phyloP scores from a whole-genome alignment of 2,113 vertebrate species.

The Eclectus roratus region DNA sequence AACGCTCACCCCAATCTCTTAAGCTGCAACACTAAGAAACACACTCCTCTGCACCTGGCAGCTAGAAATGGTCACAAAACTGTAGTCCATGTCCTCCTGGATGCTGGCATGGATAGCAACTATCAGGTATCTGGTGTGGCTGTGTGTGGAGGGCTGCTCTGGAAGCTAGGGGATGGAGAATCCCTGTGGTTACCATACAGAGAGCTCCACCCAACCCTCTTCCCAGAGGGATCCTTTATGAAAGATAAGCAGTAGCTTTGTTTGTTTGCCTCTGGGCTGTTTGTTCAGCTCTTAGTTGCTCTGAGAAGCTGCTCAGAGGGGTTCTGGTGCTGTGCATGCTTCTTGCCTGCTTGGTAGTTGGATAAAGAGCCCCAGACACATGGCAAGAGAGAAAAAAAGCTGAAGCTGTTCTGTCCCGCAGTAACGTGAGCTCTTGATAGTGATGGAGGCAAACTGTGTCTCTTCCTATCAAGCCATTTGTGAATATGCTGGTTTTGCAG shows the following conservation, averaged over 20 bases:
- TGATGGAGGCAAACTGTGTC: neutral
- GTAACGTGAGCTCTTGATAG: neutral
- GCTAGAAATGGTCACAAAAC: conserved; percentile 92
- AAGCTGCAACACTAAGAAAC: conserved; percentile 93
- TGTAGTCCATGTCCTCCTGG: conserved; percentile 91
- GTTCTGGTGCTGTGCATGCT: conserved; percentile 26
- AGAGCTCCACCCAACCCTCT: neutral
- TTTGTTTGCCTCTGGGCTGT: neutral
- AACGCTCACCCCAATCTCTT: conserved; percentile 94
- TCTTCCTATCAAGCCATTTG: neutral
- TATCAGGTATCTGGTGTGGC: conserved; percentile 82
- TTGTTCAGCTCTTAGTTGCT: neutral
- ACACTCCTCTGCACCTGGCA: conserved; percentile 93
- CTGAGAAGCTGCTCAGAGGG: neutral
- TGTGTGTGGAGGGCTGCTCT: neutral
- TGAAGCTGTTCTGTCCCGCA: neutral
- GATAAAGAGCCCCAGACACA: neutral
- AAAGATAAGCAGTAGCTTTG: neutral
- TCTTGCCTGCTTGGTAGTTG: neutral
- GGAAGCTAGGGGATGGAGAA: neutral
- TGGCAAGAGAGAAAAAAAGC: neutral
- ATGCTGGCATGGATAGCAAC: conserved; percentile 96
- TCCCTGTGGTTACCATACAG: rapidly evolving
- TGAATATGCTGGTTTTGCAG: neutral
- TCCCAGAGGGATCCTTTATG: rapidly evolving